phyloP scores from a whole-genome alignment of 2,797 vertebrate species.

The Loriculus beryllinus region DNA sequence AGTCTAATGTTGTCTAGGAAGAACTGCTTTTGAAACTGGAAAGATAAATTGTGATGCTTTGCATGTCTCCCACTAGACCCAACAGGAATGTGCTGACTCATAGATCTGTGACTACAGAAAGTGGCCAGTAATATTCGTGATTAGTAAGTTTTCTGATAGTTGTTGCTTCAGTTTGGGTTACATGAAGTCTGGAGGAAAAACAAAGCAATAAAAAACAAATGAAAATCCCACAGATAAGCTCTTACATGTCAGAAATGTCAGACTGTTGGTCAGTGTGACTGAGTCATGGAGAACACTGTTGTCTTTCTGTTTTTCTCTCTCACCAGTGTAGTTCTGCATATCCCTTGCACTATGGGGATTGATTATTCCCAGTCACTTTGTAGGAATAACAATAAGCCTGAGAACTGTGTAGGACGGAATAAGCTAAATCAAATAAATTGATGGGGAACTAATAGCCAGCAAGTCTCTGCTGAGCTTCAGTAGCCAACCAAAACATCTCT shows the following conservation, averaged over 20 bases:
- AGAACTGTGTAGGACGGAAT: conserved; percentile 22
- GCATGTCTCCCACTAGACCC: neutral
- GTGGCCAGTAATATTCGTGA: neutral
- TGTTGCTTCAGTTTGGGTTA: neutral
- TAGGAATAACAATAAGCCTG: conserved; percentile 14
- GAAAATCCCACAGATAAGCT: neutral
- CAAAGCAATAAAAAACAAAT: neutral
- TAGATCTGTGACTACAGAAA: neutral
- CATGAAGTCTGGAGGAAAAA: neutral
- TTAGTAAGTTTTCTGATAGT: neutral
- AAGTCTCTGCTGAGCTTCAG: conserved; percentile 7
- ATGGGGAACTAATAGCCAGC: neutral
- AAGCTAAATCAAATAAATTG: conserved; percentile 25
- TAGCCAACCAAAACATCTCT: conserved; percentile 38
- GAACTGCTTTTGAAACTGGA: neutral
- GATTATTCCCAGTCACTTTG: neutral
- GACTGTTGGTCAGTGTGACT: neutral
- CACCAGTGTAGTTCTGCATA: neutral
- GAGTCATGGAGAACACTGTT: neutral
- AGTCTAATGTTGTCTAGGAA: neutral
- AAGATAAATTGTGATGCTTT: neutral
- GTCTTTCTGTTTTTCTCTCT: neutral
- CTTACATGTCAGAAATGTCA: neutral
- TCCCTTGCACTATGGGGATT: neutral
- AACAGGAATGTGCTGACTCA: neutral